Percentiles rank a stretch among this genome's conserved stretches.
Conservation (phyloP, 2,113 vertebrate species). For the Cynocephalus volans region DNA sequence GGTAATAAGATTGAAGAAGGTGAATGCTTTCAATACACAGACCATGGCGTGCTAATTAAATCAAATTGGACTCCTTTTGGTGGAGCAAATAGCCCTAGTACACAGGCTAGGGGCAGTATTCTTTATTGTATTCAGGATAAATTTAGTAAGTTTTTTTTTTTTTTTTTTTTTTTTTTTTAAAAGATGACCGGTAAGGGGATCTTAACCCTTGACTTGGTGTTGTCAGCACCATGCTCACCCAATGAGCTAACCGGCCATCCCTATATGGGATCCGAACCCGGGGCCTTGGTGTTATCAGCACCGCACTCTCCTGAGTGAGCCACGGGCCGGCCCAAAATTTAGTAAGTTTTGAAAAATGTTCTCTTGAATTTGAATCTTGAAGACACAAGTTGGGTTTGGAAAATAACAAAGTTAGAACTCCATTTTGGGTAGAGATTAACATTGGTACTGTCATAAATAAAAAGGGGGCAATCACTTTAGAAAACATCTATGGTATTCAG, state of each 20-base stretch:
- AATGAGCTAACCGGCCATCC: too few species aligned
- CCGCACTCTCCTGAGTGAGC: too few species aligned
- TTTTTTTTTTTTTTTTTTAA: too few species aligned
- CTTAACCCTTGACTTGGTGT: too few species aligned
- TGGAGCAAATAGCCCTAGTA: constrained; percentile 40
- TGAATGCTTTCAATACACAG: constrained; percentile 61
- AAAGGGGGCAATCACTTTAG: constrained; percentile 39
- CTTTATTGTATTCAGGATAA: constrained; percentile 66
- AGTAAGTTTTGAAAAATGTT: constrained; percentile 65
- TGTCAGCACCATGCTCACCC: too few species aligned
- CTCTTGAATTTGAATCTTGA: constrained; percentile 66
- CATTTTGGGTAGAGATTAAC: constrained; percentile 48
- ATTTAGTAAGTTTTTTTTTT: constrained; percentile 63
- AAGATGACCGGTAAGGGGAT: too few species aligned
- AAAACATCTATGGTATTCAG: constrained; percentile 3
- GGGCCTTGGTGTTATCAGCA: too few species aligned
- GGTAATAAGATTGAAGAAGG: constrained; percentile 61
- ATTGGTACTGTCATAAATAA: constrained; percentile 24
- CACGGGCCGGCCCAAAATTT: too few species aligned
- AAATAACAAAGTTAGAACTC: constrained; percentile 1
- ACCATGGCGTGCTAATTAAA: constrained; percentile 35
- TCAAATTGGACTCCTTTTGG: constrained; percentile 58
- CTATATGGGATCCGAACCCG: too few species aligned
- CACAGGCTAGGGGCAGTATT: background rate
- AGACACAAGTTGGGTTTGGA: constrained; percentile 43